Percentiles rank a stretch among this genome's conserved stretches.
Conservation (phyloP, 2,113 vertebrate species). For the Tenebrosternarchus preto region DNA sequence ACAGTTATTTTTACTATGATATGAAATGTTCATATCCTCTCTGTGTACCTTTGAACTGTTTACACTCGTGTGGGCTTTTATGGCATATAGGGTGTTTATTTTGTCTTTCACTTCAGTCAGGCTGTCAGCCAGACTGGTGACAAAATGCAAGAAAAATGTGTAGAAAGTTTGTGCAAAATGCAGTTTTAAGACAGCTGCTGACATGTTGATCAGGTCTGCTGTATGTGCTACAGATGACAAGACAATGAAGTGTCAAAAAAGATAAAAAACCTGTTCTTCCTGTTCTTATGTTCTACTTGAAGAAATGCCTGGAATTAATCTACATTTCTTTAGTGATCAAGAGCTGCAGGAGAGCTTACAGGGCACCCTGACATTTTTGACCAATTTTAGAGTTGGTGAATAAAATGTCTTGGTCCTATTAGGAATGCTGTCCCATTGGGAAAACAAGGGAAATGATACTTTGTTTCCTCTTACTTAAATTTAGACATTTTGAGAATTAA, state of each 20-base stretch:
- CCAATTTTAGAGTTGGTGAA: neutral
- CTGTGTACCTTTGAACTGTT: neutral
- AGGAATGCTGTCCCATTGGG: neutral
- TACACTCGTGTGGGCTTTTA: neutral
- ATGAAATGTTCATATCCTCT: no score
- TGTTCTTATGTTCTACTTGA: no score
- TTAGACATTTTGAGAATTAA: neutral
- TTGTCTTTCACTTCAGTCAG: neutral
- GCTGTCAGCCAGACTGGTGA: neutral
- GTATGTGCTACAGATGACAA: no score
- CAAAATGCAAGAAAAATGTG: neutral
- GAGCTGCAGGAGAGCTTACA: neutral
- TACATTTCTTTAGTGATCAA: neutral
- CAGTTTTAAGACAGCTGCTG: slow-evolving; percentile 1
- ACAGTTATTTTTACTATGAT: no score
- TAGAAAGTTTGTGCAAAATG: neutral
- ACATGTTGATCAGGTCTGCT: neutral
- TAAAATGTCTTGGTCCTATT: neutral
- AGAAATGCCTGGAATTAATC: no score
- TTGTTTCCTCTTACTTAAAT: neutral
- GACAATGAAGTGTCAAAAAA: no score
- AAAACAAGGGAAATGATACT: neutral
- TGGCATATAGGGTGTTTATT: neutral
- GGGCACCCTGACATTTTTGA: neutral
- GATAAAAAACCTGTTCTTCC: neutral